Evolutionary conservation across 2,888 invertebrate genomes (phyloP).

Genomic region (Aporophyla nigra): DNA sequence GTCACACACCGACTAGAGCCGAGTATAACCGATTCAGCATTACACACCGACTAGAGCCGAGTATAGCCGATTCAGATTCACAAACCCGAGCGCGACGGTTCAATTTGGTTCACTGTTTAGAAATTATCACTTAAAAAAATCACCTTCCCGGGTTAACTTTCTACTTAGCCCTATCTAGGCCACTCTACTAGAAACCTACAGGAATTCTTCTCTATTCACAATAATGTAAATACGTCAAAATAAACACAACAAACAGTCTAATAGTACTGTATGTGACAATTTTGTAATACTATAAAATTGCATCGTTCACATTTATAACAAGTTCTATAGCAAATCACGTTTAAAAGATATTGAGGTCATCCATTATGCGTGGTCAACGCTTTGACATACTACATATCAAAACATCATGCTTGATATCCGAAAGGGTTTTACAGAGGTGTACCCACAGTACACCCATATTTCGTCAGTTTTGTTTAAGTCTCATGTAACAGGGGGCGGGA

Average conservation of each 20-base stretch:
- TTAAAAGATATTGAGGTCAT: conserved; percentile 18
- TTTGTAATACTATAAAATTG: not conserved
- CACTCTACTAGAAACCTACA: too few species aligned
- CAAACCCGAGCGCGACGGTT: not conserved
- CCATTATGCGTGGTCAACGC: conserved; percentile 1
- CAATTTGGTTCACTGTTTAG: not conserved
- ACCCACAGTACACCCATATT: too few species aligned
- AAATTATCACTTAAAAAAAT: not conserved
- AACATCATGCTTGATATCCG: too few species aligned
- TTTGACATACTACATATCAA: not conserved
- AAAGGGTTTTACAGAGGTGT: too few species aligned
- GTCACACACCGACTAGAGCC: too few species aligned
- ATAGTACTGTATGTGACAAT: conserved; percentile 1
- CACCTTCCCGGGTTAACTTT: not conserved
- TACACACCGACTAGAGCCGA: too few species aligned
- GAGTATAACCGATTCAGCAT: too few species aligned
- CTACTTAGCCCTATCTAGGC: too few species aligned
- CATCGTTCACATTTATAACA: not conserved
- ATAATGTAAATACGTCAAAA: not conserved
- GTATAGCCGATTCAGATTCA: not conserved
- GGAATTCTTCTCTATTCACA: not conserved
- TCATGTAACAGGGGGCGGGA: too few species aligned
- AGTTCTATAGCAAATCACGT: conserved; percentile 27
- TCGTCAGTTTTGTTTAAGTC: too few species aligned
- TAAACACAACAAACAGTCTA: not conserved